Evolutionary conservation across 2,797 vertebrate species (phyloP).

Genomic region (Philypnodon macrostomus): DNA sequence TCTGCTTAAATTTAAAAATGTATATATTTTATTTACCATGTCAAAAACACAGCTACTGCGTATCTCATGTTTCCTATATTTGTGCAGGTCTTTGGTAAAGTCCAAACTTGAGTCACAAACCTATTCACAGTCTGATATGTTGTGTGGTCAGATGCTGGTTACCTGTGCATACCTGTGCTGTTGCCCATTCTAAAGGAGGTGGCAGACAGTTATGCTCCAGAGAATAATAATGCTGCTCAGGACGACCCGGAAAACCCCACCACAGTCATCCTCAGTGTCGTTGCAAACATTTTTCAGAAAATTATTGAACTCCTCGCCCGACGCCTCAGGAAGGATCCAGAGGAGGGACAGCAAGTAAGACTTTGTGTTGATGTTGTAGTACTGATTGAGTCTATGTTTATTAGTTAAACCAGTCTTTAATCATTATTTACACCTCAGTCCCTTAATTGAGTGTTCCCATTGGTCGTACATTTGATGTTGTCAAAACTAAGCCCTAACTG

Average conservation of each 20-base stretch:
- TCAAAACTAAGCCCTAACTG: too few species aligned
- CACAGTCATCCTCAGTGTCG: conserved; percentile 63
- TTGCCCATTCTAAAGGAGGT: conserved; percentile 84
- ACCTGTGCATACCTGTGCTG: conserved; percentile 76
- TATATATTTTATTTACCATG: too few species aligned
- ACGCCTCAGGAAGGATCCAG: conserved; percentile 75
- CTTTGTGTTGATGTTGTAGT: not conserved
- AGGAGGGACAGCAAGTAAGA: conserved; percentile 83
- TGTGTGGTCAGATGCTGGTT: conserved; percentile 77
- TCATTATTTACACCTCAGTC: too few species aligned
- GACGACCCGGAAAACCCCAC: conserved; percentile 51
- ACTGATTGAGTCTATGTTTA: not conserved
- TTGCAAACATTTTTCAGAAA: conserved; percentile 89
- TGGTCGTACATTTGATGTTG: too few species aligned
- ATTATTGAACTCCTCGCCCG: conserved; percentile 82
- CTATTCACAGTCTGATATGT: conserved; percentile 1
- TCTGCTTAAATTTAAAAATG: too few species aligned
- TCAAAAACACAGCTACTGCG: too few species aligned
- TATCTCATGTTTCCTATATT: too few species aligned
- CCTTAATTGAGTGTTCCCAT: too few species aligned
- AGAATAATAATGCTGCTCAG: conserved; percentile 38
- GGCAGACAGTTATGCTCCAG: conserved; percentile 62
- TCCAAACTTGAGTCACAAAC: not conserved
- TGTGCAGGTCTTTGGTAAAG: not conserved
- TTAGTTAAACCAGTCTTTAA: too few species aligned